Conservation (phyloP, 2,888 invertebrate species). For the Andricus curvator region DNA sequence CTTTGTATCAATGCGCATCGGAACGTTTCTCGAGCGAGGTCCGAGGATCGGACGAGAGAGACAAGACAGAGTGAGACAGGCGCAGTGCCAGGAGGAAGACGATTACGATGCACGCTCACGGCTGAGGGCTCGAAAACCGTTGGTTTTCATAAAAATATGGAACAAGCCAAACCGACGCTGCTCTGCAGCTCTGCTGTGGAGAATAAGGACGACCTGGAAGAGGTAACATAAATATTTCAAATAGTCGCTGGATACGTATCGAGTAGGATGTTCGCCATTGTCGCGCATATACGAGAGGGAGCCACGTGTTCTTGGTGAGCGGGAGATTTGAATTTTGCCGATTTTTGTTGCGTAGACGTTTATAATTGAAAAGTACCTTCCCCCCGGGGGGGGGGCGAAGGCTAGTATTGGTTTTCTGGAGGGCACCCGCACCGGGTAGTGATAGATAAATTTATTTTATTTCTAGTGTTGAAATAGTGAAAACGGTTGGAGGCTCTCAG, state of each 20-base stretch:
- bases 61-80: slow-evolving; percentile 58
- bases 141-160: slow-evolving; percentile 65
- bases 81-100: slow-evolving; percentile 62
- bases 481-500: no score
- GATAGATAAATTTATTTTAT: no score
- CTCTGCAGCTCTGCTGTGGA: slow-evolving; percentile 89
- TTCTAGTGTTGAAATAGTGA: no score
- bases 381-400: no score
- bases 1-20: slow-evolving; percentile 70
- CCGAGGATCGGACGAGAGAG: slow-evolving; percentile 70
- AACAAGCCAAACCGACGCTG: slow-evolving; percentile 75
- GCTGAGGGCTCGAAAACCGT: slow-evolving; percentile 70
- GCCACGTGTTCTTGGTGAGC: slow-evolving; percentile 71
- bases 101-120: slow-evolving; percentile 74
- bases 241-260: slow-evolving; percentile 73
- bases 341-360: background rate
- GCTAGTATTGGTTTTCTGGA: background rate
- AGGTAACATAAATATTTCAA: slow-evolving; percentile 83
- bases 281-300: slow-evolving; percentile 79
- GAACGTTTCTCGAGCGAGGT: slow-evolving; percentile 71
- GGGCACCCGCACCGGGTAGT: background rate
- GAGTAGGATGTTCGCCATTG: slow-evolving; percentile 76
- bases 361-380: background rate
- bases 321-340: slow-evolving; percentile 63
- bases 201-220: slow-evolving; percentile 94